Evolutionary conservation across 2,888 invertebrate species (phyloP).

Genomic region (Hermaeophaga mercurialis): DNA sequence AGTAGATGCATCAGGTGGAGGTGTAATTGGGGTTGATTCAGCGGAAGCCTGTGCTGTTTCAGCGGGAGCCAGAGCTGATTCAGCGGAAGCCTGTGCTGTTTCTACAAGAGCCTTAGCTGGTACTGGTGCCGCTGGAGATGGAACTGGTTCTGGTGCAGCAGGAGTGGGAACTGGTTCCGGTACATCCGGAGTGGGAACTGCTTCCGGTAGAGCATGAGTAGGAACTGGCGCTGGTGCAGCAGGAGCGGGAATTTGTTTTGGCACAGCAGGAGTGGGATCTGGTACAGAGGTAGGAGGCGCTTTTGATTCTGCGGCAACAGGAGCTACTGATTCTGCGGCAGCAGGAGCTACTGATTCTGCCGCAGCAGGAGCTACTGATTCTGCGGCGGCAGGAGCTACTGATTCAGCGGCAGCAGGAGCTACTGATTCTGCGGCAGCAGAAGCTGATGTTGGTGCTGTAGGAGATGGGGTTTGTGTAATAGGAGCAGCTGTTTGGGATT

Average conservation of each 20-base stretch:
- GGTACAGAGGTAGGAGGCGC: too few species aligned
- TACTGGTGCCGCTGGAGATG: slow-evolving; percentile 14
- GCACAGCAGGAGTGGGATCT: not conserved
- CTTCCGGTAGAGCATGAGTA: too few species aligned
- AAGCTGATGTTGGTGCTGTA: not conserved
- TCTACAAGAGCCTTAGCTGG: slow-evolving; percentile 25
- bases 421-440: not conserved
- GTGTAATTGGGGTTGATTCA: too few species aligned
- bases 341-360: not conserved
- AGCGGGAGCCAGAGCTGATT: too few species aligned
- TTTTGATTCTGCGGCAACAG: too few species aligned
- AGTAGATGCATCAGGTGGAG: not conserved
- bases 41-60: slow-evolving; percentile 27
- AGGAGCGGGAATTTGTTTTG: not conserved
- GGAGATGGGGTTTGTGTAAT: too few species aligned
- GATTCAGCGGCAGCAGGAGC: not conserved
- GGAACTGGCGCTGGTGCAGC: not conserved
- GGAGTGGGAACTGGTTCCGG: not conserved
- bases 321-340: not conserved
- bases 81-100: slow-evolving; percentile 22
- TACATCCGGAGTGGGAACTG: not conserved
- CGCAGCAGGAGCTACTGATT: not conserved
- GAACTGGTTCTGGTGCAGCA: not conserved
- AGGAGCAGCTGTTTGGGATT: too few species aligned
- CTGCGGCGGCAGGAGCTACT: not conserved